phyloP scores from a whole-genome alignment of 2,888 invertebrate genomes.

The Acheta domesticus region DNA sequence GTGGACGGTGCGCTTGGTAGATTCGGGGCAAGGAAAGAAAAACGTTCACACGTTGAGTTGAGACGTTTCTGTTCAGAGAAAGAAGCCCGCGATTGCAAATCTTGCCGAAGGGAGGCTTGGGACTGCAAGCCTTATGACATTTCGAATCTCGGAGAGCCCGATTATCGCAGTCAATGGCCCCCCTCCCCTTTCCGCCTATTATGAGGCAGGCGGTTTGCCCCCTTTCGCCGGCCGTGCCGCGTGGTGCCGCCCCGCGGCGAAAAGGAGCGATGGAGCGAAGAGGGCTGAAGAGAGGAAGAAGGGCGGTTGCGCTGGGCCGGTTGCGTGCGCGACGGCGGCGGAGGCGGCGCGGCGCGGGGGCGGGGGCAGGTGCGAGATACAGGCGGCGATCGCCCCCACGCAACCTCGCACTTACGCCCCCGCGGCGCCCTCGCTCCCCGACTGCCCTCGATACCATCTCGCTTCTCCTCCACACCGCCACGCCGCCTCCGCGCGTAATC shows the following conservation, averaged over 20 bases:
- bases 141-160: too few relatives aligned
- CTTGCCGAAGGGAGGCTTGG: too few relatives aligned
- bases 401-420: constrained; percentile 9
- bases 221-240: background rate
- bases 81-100: too few relatives aligned
- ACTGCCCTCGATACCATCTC: background rate
- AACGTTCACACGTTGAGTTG: too few relatives aligned
- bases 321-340: background rate
- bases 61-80: too few relatives aligned
- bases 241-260: background rate
- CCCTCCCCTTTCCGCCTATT: background rate
- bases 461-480: background rate
- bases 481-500: background rate
- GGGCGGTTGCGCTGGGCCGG: background rate
- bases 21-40: too few relatives aligned
- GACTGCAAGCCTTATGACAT: too few relatives aligned
- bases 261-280: background rate
- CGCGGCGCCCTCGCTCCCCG: background rate
- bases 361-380: background rate
- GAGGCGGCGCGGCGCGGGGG: background rate
- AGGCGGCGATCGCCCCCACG: constrained; percentile 7
- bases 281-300: too few relatives aligned
- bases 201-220: background rate
- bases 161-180: too few relatives aligned
- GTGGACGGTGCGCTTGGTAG: too few relatives aligned